Conservation (phyloP, 2,888 invertebrate genomes). For the Allolobophora icterica region DNA sequence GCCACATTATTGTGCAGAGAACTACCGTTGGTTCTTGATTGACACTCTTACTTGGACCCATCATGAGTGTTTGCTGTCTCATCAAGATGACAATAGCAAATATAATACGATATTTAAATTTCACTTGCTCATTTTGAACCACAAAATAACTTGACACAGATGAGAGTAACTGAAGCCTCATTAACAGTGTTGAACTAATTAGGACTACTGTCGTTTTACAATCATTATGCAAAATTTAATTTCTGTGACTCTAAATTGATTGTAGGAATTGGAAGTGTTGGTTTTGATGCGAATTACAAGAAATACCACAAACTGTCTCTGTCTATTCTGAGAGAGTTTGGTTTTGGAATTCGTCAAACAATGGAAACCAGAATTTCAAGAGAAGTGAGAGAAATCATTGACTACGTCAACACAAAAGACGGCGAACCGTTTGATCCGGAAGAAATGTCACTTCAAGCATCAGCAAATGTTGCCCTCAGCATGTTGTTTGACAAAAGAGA, state of each 20-base stretch:
- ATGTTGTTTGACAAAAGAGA: slow-evolving; percentile 22
- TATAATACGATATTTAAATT: too few species aligned
- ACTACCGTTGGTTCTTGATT: too few species aligned
- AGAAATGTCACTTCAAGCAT: neutral
- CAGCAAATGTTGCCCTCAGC: slow-evolving; percentile 24
- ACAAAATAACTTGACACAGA: too few species aligned
- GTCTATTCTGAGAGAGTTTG: slow-evolving; percentile 5
- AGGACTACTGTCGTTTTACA: too few species aligned
- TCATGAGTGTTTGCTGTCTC: too few species aligned
- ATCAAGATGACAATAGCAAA: too few species aligned
- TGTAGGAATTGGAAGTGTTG: neutral
- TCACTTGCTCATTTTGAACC: too few species aligned
- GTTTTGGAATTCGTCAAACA: neutral
- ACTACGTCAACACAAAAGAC: neutral
- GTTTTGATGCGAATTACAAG: neutral
- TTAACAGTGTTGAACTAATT: too few species aligned
- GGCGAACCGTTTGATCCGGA: slow-evolving; percentile 31
- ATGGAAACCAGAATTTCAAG: slow-evolving; percentile 1
- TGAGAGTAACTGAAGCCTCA: too few species aligned
- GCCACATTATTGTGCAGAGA: too few species aligned
- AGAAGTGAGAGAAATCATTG: neutral
- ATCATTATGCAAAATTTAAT: neutral
- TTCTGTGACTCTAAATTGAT: neutral
- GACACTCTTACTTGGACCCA: too few species aligned
- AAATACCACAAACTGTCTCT: slow-evolving; percentile 7